Conservation (phyloP, 2,113 vertebrate species). For the Tenrec ecaudatus region DNA sequence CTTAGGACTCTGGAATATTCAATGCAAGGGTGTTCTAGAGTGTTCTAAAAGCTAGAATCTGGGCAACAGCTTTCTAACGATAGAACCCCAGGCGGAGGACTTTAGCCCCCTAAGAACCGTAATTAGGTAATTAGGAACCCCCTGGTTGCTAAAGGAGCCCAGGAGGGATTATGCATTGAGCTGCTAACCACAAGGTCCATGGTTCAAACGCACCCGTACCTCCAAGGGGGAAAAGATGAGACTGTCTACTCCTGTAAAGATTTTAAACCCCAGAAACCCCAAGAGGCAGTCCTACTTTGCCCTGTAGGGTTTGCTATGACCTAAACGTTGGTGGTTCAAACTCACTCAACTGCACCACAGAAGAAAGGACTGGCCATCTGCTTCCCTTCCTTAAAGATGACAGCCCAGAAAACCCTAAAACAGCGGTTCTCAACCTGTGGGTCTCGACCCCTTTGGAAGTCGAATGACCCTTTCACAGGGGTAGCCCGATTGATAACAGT, state of each 20-base stretch:
- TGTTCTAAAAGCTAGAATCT: constrained; percentile 43
- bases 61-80: not conserved
- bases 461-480: too few relatives aligned
- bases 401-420: not conserved
- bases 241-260: too few relatives aligned
- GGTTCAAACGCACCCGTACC: too few relatives aligned
- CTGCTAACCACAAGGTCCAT: not conserved
- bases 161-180: too few relatives aligned
- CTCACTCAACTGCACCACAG: not conserved
- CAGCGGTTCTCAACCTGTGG: not conserved
- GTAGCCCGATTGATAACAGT: too few relatives aligned
- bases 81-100: not conserved
- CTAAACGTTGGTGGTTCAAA: not conserved
- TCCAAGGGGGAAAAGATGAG: too few relatives aligned
- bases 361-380: not conserved
- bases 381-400: not conserved
- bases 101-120: not conserved
- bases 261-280: too few relatives aligned
- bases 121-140: not conserved
- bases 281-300: too few relatives aligned
- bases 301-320: too few relatives aligned
- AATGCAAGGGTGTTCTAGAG: constrained; percentile 42
- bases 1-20: not conserved
- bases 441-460: too few relatives aligned
- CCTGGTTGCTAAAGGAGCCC: not conserved